Percentiles rank a stretch among this genome's conserved stretches.
Evolutionary conservation across 2,113 vertebrate species (phyloP).

Genomic region (Corydoras sp.): DNA sequence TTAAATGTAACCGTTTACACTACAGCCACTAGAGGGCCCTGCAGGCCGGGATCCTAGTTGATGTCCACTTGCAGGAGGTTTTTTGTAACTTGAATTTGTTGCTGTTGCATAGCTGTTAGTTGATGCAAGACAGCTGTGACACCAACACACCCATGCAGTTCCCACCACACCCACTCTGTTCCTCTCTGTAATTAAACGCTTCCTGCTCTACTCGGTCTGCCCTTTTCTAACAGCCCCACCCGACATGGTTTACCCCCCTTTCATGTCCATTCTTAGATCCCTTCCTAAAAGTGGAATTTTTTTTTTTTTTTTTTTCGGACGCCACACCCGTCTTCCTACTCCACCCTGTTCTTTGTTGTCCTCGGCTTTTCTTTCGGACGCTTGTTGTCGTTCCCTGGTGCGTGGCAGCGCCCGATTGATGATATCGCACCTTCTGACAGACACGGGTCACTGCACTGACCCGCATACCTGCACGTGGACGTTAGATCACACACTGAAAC

Average conservation of each 20-base stretch:
- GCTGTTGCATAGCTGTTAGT: too few species aligned
- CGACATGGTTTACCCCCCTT: neutral
- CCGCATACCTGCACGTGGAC: slow-evolving; percentile 9
- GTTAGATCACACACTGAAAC: neutral
- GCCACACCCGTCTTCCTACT: slow-evolving; percentile 48
- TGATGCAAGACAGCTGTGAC: slow-evolving; percentile 14
- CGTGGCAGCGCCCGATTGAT: slow-evolving; percentile 10
- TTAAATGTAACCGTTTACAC: neutral
- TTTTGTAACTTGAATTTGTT: too few species aligned
- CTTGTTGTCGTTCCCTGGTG: slow-evolving; percentile 5
- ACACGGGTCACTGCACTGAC: slow-evolving; percentile 14
- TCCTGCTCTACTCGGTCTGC: slow-evolving; percentile 40
- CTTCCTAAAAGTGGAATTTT: slow-evolving; percentile 52
- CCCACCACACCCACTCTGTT: slow-evolving; percentile 42
- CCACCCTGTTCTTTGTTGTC: neutral
- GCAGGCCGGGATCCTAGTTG: neutral
- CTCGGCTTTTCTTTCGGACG: neutral
- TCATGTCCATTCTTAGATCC: slow-evolving; percentile 35
- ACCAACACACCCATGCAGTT: slow-evolving; percentile 27
- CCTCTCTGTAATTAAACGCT: slow-evolving; percentile 55
- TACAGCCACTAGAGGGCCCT: slow-evolving; percentile 16
- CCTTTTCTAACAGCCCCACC: neutral
- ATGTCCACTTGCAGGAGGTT: neutral
- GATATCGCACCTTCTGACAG: slow-evolving; percentile 17
- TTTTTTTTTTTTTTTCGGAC: too few species aligned